These are phyloP conservation scores for human DNA, from an alignment of 2,113 vertebrate species.

Conservation along the genomic window GRCh38 chr15:26063001-26063500, in stretches of 20 bases:
- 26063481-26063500: neutral
- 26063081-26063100: neutral
- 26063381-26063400: neutral
- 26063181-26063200: neutral
- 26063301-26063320: neutral
- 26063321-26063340: neutral
- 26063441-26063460: neutral
- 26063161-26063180: neutral
- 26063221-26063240: neutral
- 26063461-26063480: neutral
- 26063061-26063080: neutral
- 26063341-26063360: neutral
- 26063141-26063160: neutral
- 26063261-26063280: neutral
- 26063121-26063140: neutral
- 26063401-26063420: neutral
- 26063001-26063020: fast-evolving
- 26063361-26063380: neutral
- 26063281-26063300: neutral
- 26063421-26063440: neutral
- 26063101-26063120: neutral
- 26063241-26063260: neutral
- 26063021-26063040: neutral
- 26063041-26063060: neutral
- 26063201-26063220: neutral